Evolutionary conservation across 1,140 invertebrate genomes (phyloP), one percentile per base, ranked within the genome.

Genomic region (Calosoma granatense): DNA sequence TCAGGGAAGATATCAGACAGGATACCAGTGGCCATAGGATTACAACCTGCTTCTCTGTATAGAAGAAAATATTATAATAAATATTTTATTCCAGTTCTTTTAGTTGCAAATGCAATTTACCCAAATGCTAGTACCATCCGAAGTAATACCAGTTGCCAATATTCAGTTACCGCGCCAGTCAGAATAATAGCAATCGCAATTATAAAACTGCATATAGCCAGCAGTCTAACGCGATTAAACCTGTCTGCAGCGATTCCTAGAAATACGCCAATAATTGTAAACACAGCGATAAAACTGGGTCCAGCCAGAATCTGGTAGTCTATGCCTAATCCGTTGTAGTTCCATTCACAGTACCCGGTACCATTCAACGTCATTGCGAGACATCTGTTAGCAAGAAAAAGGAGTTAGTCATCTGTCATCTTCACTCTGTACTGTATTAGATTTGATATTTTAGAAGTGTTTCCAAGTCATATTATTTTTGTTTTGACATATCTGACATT

Each of bases 231-330:
- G 60, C 89, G 85, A 76, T 82, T 81, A 64, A 76, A 84, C 63
- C 82, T 86, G 66, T 94, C 92, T 1, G 91, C 91, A 0, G 86
- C 80, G 51, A 91, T 78, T n/a, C 92, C 91, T 61, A 95, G 78
- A 55, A 90, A 76, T 9, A 95, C 83, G 1, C 92, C 92, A 15
- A 86, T 82, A 21, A 95, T 76, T 0, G 92, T 95, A 71, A 90
- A 96, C 20, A 94, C 87, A 9, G 90, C 83, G 63, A 95, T 94
- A 72, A 94, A 95, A 60, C 87, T 86, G 0, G 93, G 93, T 0
- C 93, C 93, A 0, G 92, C 92, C 30, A 96, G 72, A 60, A 95
- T 83, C 75, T 95, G 92, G 72, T 95, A 95, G 64, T 94, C 88
- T 22, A 94, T 75, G 1, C 93, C 93, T 39, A 94, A 76, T 0